phyloP scores from a whole-genome alignment of 1,140 invertebrate genomes.

The Melanaphis sacchari region DNA sequence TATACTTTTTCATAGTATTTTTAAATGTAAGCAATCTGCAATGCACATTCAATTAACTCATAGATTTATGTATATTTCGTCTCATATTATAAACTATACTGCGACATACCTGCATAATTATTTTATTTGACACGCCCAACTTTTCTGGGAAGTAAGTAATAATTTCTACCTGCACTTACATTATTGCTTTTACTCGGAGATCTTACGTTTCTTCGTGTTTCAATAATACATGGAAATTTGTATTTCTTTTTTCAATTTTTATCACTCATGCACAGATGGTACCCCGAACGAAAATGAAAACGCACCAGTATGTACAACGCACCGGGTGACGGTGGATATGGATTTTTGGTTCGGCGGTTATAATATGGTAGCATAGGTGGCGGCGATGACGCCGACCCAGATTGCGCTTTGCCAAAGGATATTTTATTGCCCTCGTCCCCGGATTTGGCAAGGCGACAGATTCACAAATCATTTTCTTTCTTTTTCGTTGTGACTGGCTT shows the following conservation, averaged over 20 bases:
- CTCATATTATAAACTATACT: not conserved
- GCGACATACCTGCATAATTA: not conserved
- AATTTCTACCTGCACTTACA: no score
- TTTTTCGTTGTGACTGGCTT: not conserved
- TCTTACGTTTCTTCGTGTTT: no score
- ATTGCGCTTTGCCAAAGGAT: slow-evolving; percentile 54
- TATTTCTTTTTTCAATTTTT: not conserved
- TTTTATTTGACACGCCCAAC: not conserved
- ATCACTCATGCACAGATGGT: slow-evolving; percentile 14
- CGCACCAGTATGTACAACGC: not conserved
- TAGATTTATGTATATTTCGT: not conserved
- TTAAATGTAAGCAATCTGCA: not conserved
- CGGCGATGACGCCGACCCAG: slow-evolving; percentile 48
- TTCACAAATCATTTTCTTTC: slow-evolving; percentile 15
- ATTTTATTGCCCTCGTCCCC: slow-evolving; percentile 38
- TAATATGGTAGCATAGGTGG: not conserved
- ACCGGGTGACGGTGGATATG: slow-evolving; percentile 8
- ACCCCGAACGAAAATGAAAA: not conserved
- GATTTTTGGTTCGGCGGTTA: slow-evolving; percentile 38
- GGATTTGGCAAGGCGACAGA: slow-evolving; percentile 45
- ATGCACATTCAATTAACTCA: not conserved
- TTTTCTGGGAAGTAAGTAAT: not conserved
- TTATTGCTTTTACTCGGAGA: not conserved
- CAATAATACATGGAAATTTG: not conserved
- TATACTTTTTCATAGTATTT: not conserved